Percentiles rank a stretch among this genome's conserved stretches.
Evolutionary conservation across 2,888 invertebrate genomes (phyloP).

Genomic region (Hirudinaria manillensis): DNA sequence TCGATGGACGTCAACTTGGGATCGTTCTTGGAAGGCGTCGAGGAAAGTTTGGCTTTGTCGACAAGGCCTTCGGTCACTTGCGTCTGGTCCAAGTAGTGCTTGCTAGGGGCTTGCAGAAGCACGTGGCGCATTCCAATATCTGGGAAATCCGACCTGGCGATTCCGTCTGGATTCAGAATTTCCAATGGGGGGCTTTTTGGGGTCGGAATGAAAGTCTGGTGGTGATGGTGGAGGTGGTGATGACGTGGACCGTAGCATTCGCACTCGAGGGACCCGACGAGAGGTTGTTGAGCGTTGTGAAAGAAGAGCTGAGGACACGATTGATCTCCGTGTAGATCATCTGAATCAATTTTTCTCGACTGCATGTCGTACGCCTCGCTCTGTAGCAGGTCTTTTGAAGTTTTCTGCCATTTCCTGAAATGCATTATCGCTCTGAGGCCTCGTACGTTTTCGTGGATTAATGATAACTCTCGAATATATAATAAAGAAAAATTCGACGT

Average conservation of each 20-base stretch:
- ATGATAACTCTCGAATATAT: too few relatives aligned
- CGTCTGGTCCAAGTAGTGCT: neutral
- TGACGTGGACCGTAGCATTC: constrained; percentile 1
- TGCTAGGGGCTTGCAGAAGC: neutral
- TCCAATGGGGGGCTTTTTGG: neutral
- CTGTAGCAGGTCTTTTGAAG: constrained; percentile 1
- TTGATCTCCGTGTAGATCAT: neutral
- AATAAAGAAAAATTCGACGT: too few relatives aligned
- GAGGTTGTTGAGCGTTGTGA: constrained; percentile 4
- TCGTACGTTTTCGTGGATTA: too few relatives aligned
- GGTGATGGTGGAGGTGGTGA: constrained; percentile 5
- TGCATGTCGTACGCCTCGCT: constrained; percentile 12
- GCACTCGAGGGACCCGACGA: constrained; percentile 10
- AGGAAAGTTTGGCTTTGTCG: constrained; percentile 1
- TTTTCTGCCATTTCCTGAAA: constrained; percentile 16
- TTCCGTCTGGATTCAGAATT: neutral
- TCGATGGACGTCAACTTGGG: neutral
- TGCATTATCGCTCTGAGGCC: too few relatives aligned
- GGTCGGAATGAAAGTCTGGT: constrained; percentile 15
- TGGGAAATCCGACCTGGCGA: neutral
- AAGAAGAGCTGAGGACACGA: constrained; percentile 6
- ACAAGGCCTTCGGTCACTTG: neutral
- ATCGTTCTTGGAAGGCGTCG: neutral
- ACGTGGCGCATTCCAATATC: neutral
- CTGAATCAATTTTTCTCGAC: neutral